Conservation (phyloP, 2,888 invertebrate species). For the Fabriciana adippe region DNA sequence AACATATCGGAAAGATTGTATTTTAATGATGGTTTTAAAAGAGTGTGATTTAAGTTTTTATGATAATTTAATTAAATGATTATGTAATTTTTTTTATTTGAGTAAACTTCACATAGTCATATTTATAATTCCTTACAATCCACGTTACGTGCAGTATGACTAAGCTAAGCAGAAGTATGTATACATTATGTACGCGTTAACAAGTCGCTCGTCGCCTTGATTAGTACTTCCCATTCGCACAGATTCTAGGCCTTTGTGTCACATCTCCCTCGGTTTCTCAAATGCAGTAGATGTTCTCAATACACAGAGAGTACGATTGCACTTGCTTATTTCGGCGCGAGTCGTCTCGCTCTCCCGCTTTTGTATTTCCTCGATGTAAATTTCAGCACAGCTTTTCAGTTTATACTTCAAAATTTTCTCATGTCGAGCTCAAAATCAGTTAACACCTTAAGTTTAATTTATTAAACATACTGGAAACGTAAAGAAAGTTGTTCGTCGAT, state of each 20-base stretch:
- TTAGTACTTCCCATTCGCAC: slow-evolving; percentile 67
- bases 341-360: not conserved
- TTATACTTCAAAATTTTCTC: not conserved
- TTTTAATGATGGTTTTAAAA: slow-evolving; percentile 12
- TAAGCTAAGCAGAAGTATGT: slow-evolving; percentile 34
- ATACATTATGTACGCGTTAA: slow-evolving; percentile 54
- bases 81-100: not conserved
- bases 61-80: not conserved
- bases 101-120: slow-evolving; percentile 5
- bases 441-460: not conserved
- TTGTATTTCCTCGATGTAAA: not conserved
- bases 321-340: slow-evolving; percentile 1
- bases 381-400: slow-evolving; percentile 7
- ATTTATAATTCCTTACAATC: slow-evolving; percentile 23
- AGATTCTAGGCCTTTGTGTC: slow-evolving; percentile 59
- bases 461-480: too few relatives aligned
- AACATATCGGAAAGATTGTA: slow-evolving; percentile 6
- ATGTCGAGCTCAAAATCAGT: not conserved
- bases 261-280: slow-evolving; percentile 30
- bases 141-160: slow-evolving; percentile 32
- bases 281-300: slow-evolving; percentile 17
- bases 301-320: slow-evolving; percentile 5
- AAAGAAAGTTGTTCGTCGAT: too few relatives aligned
- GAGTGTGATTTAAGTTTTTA: slow-evolving; percentile 18
- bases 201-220: slow-evolving; percentile 57